Conservation (phyloP, 2,888 invertebrate species). For the Myathropa florea region DNA sequence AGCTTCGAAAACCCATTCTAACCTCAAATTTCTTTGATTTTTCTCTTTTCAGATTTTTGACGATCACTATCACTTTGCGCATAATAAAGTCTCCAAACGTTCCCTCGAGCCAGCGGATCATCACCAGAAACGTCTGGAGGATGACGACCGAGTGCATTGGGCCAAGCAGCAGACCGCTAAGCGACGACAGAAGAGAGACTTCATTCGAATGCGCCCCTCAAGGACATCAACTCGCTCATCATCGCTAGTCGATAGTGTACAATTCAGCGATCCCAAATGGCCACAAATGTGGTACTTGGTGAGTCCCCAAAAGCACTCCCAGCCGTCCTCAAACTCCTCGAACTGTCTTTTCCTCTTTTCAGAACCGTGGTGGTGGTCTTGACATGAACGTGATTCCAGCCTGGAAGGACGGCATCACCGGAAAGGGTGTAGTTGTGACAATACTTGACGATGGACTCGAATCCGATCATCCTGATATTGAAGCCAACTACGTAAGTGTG, state of each 20-base stretch:
- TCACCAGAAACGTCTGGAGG: conserved; percentile 86
- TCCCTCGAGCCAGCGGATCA: conserved; percentile 87
- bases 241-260: conserved; percentile 77
- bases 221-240: conserved; percentile 75
- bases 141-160: conserved; percentile 90
- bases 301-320: conserved; percentile 81
- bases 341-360: conserved; percentile 72
- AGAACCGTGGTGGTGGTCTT: conserved; percentile 94
- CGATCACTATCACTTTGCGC: conserved; percentile 92
- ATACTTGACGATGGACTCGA: conserved; percentile 98
- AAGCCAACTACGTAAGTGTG: conserved; percentile 93
- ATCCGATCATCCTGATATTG: conserved; percentile 96
- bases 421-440: conserved; percentile 96
- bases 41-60: conserved; percentile 88
- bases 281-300: conserved; percentile 98
- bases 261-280: conserved; percentile 95
- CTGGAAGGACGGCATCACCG: conserved; percentile 96
- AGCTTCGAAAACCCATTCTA: too few species aligned
- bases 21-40: conserved; percentile 9
- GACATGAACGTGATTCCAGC: conserved; percentile 98
- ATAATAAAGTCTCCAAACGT: conserved; percentile 89
- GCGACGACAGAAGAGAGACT: conserved; percentile 90
- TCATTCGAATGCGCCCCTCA: conserved; percentile 82
- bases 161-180: conserved; percentile 91
- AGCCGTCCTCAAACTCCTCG: not conserved